phyloP scores from a whole-genome alignment of 2,797 vertebrate genomes.

The Simalia tracyae region DNA sequence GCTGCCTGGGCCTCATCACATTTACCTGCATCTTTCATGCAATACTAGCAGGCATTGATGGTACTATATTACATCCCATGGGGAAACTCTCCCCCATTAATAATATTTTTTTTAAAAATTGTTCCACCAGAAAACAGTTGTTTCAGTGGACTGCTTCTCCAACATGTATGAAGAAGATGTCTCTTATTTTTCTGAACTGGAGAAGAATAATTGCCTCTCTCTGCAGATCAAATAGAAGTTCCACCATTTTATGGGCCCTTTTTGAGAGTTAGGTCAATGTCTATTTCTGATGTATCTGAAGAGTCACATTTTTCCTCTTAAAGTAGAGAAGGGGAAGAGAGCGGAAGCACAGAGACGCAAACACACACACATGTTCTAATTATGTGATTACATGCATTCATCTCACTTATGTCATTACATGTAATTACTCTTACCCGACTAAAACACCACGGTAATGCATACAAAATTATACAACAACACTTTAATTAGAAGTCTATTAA shows the following conservation, averaged over 20 bases:
- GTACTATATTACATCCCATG: neutral
- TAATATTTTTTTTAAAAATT: neutral
- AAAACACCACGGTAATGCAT: slow-evolving; percentile 29
- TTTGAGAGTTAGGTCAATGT: neutral
- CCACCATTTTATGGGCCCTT: neutral
- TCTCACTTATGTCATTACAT: slow-evolving; percentile 60
- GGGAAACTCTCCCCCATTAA: neutral
- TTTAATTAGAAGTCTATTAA: slow-evolving; percentile 48
- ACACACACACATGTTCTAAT: slow-evolving; percentile 51
- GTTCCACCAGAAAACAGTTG: neutral
- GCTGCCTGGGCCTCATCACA: neutral
- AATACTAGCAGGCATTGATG: no score
- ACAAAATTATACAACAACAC: slow-evolving; percentile 46
- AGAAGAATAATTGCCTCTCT: no score
- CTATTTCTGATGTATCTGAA: neutral
- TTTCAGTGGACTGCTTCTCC: neutral
- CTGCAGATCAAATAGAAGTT: neutral
- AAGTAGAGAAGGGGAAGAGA: neutral
- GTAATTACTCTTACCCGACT: slow-evolving; percentile 52
- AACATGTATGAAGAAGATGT: neutral
- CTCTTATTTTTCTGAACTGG: neutral
- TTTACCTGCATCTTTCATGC: neutral
- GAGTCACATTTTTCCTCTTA: neutral
- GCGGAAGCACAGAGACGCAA: neutral
- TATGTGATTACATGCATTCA: slow-evolving; percentile 60